Evolutionary conservation across 2,113 vertebrate genomes (phyloP).

Genomic region (Pipa parva): DNA sequence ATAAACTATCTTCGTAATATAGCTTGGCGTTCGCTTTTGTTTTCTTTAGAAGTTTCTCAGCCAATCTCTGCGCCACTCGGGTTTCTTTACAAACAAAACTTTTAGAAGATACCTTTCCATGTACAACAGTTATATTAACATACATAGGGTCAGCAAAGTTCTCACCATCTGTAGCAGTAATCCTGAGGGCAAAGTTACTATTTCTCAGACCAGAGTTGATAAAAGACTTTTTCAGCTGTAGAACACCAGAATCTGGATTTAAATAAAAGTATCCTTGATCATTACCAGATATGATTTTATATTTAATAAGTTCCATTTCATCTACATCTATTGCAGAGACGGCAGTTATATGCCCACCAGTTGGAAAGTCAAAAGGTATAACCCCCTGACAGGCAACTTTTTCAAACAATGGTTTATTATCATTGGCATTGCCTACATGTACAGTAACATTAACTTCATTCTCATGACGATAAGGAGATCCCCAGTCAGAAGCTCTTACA

Average conservation of each 20-base stretch:
- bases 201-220: conserved; percentile 72
- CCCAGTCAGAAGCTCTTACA: conserved; percentile 96
- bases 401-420: conserved; percentile 93
- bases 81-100: conserved; percentile 90
- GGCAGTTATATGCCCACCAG: conserved; percentile 85
- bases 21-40: conserved; percentile 82
- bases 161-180: conserved; percentile 93
- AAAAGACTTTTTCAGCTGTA: conserved; percentile 78
- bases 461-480: conserved; percentile 90
- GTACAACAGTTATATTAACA: conserved; percentile 87
- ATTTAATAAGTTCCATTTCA: conserved; percentile 90
- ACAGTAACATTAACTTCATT: conserved; percentile 90
- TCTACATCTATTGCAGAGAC: conserved; percentile 95
- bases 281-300: conserved; percentile 93
- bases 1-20: conserved; percentile 85
- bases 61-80: conserved; percentile 85
- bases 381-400: conserved; percentile 87
- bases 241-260: conserved; percentile 90
- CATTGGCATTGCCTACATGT: conserved; percentile 85
- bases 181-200: conserved; percentile 78
- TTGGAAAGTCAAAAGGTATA: conserved; percentile 82
- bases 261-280: conserved; percentile 86
- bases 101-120: conserved; percentile 78
- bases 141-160: conserved; percentile 91
- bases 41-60: conserved; percentile 91